Conservation (phyloP, 2,888 invertebrate genomes). For the Trachelus troglodyta region DNA sequence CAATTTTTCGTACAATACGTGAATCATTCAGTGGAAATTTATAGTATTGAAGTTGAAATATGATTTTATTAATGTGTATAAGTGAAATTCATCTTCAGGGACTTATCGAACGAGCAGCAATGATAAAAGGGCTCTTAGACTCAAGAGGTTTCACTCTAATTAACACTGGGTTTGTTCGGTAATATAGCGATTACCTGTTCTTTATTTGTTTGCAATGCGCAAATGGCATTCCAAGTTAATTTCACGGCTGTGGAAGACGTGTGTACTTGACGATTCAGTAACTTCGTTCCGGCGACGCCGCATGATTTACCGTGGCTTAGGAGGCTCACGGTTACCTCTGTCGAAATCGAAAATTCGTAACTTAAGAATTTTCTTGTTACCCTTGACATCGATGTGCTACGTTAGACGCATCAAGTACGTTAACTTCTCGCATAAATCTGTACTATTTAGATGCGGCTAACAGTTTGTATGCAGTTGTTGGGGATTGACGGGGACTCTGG, state of each 20-base stretch:
- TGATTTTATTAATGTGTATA: not conserved
- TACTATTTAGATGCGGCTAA: not conserved
- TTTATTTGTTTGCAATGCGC: not conserved
- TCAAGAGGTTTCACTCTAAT: not conserved
- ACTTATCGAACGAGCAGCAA: not conserved
- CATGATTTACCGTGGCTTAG: not conserved
- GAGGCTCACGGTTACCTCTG: not conserved
- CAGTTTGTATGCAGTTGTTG: not conserved
- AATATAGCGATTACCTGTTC: not conserved
- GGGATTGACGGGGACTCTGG: not conserved
- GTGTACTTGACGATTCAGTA: constrained; percentile 32
- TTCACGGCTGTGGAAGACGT: constrained; percentile 29
- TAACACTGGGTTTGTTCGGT: not conserved
- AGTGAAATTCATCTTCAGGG: not conserved
- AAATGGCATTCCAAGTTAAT: not conserved
- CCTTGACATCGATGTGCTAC: not conserved
- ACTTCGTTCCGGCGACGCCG: constrained; percentile 33
- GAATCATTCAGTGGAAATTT: constrained; percentile 22
- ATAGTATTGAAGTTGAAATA: not conserved
- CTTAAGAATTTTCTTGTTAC: not conserved
- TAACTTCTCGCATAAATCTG: not conserved
- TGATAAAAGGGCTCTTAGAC: not conserved
- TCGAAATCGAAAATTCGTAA: not conserved
- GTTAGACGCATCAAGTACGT: not conserved
- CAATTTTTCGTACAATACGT: constrained; percentile 12